These are phyloP conservation scores for Cataglyphis hispanica DNA, from an alignment of 1,140 invertebrate species.

Conservation along the genomic window DNA sequence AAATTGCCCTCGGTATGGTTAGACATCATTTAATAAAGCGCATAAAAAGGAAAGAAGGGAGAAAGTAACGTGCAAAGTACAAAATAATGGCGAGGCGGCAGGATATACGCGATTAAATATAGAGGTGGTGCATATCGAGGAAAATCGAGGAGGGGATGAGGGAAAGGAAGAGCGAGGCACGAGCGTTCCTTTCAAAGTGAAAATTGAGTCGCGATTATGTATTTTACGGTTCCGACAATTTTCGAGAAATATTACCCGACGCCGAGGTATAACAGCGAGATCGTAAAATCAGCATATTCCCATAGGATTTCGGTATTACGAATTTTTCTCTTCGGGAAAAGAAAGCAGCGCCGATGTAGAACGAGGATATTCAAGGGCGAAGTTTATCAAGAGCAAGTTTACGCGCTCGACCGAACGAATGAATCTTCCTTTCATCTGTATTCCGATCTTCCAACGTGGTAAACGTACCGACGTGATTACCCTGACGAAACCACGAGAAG, in stretches of 20 bases:
- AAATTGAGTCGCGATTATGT: conserved; percentile 70
- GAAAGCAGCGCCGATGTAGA: conserved; percentile 24
- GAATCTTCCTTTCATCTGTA: conserved; percentile 56
- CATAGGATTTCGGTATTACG: conserved; percentile 56
- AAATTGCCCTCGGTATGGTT: conserved; percentile 49
- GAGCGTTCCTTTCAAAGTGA: conserved; percentile 62
- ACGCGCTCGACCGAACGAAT: conserved; percentile 37
- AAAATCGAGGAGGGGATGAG: background rate
- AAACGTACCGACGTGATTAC: conserved; percentile 48
- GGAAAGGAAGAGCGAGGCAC: conserved; percentile 1
- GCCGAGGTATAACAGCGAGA: conserved; percentile 32
- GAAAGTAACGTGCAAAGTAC: conserved; percentile 58
- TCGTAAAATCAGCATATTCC: conserved; percentile 72
- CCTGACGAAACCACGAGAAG: conserved; percentile 21
- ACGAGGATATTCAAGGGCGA: conserved; percentile 43
- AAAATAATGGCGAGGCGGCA: conserved; percentile 55
- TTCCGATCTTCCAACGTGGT: conserved; percentile 29
- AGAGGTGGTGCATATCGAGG: conserved; percentile 56
- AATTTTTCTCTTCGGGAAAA: conserved; percentile 50
- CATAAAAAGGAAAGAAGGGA: conserved; percentile 54
- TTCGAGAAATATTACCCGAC: conserved; percentile 68
- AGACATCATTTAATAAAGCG: conserved; percentile 65
- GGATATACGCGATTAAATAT: conserved; percentile 60
- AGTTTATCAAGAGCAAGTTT: conserved; percentile 57
- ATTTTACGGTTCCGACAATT: conserved; percentile 64